phyloP scores from a whole-genome alignment of 2,113 vertebrate species.

The Phoxinus phoxinus region DNA sequence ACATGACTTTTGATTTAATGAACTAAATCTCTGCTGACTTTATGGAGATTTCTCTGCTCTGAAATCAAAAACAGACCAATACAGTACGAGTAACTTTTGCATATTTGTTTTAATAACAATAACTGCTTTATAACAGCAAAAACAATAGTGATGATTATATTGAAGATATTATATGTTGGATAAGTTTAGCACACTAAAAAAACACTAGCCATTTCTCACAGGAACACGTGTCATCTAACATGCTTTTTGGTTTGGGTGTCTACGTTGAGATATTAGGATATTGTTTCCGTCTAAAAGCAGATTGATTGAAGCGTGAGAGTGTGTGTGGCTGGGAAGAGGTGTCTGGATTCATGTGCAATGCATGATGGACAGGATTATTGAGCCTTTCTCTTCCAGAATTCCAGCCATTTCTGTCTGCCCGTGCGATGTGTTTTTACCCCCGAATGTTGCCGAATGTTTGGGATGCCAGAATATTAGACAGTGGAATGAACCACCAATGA shows the following conservation, averaged over 20 bases:
- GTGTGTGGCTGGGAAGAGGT: slow-evolving; percentile 46
- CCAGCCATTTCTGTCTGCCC: slow-evolving; percentile 67
- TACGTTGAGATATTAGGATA: neutral
- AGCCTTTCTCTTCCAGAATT: slow-evolving; percentile 72
- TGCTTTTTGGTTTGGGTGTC: neutral
- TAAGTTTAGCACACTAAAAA: neutral
- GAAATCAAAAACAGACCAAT: too few species aligned
- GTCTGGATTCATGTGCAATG: slow-evolving; percentile 60
- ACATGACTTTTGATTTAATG: too few species aligned
- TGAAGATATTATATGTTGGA: neutral
- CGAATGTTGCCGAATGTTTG: slow-evolving; percentile 75
- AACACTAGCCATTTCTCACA: neutral
- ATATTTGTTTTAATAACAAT: neutral
- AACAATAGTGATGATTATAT: neutral
- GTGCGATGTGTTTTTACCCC: slow-evolving; percentile 58
- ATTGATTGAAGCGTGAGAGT: neutral
- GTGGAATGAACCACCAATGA: slow-evolving; percentile 71
- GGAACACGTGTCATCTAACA: too few species aligned
- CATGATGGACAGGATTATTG: slow-evolving; percentile 71
- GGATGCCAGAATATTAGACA: slow-evolving; percentile 77
- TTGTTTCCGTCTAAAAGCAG: neutral
- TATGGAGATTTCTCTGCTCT: too few species aligned
- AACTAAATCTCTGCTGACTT: too few species aligned
- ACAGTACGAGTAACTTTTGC: too few species aligned
- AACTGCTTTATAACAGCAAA: neutral